Evolutionary conservation across 2,797 vertebrate genomes (phyloP).

Genomic region (Geotrypetes seraphini): DNA sequence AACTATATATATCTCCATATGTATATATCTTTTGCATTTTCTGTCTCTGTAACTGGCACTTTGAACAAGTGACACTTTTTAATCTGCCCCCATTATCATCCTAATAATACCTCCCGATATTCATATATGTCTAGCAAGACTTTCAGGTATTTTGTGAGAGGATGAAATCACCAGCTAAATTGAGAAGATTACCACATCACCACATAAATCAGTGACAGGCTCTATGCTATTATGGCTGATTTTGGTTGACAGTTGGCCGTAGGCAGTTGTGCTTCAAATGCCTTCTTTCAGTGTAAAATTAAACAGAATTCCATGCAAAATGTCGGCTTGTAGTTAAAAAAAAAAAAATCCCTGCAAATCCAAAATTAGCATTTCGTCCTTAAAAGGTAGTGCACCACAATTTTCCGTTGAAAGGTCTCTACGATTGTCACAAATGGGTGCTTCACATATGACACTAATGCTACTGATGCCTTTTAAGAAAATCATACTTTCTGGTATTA

Average conservation of each 20-base stretch:
- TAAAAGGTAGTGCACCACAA: slow-evolving; percentile 88
- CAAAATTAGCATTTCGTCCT: slow-evolving; percentile 93
- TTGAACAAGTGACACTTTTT: slow-evolving; percentile 56
- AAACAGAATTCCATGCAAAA: slow-evolving; percentile 76
- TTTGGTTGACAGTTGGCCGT: slow-evolving; percentile 75
- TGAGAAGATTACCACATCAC: slow-evolving; percentile 76
- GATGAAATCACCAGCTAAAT: slow-evolving; percentile 67
- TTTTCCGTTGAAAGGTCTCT: slow-evolving; percentile 89
- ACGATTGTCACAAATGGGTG: slow-evolving; percentile 82
- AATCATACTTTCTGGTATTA: slow-evolving; percentile 57
- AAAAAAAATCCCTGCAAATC: slow-evolving; percentile 71
- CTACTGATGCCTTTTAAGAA: slow-evolving; percentile 75
- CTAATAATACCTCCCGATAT: slow-evolving; percentile 66
- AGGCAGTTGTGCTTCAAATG: slow-evolving; percentile 71
- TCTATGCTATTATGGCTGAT: slow-evolving; percentile 66
- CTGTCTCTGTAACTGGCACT: slow-evolving; percentile 52
- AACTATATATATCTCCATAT: too few relatives aligned
- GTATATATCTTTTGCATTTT: slow-evolving; percentile 10
- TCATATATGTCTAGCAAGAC: slow-evolving; percentile 66
- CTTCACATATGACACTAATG: slow-evolving; percentile 83
- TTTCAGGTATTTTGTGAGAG: slow-evolving; percentile 59
- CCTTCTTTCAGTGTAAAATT: slow-evolving; percentile 71
- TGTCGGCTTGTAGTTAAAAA: slow-evolving; percentile 65
- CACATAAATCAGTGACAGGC: slow-evolving; percentile 73
- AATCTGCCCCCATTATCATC: slow-evolving; percentile 63